These are phyloP conservation scores for Gibbula magus DNA, from an alignment of 2,888 invertebrate genomes.

Conservation along the genomic window DNA sequence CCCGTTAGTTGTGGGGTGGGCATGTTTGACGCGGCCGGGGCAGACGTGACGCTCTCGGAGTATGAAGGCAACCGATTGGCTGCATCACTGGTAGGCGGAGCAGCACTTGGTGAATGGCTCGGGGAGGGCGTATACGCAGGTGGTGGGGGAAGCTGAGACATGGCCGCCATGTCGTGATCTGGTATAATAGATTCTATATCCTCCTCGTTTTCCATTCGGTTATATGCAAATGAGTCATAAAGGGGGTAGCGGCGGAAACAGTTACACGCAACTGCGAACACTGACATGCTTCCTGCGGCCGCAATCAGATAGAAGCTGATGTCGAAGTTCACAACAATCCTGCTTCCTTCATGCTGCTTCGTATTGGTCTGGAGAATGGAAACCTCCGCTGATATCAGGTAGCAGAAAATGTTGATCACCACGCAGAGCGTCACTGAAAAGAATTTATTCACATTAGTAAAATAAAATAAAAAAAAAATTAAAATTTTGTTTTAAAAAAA, in stretches of 20 bases:
- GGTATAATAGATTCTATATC: conserved; percentile 55
- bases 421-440: conserved; percentile 78
- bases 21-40: no score
- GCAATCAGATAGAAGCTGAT: conserved; percentile 75
- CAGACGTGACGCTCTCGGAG: no score
- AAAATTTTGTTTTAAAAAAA: background rate
- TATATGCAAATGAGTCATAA: conserved; percentile 55
- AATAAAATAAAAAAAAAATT: background rate
- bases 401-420: conserved; percentile 83
- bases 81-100: background rate
- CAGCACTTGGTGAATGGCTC: background rate
- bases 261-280: conserved; percentile 83
- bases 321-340: conserved; percentile 73
- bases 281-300: conserved; percentile 80
- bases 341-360: conserved; percentile 76
- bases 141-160: conserved; percentile 43
- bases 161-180: conserved; percentile 48
- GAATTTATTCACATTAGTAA: background rate
- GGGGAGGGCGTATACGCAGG: conserved; percentile 10
- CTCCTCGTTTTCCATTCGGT: conserved; percentile 66
- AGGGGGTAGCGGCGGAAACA: conserved; percentile 78
- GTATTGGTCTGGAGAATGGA: conserved; percentile 79
- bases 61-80: no score
- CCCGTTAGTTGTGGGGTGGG: no score
- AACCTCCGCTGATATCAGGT: conserved; percentile 82